These are phyloP conservation scores for Dasyprocta punctata DNA, from an alignment of 2,113 vertebrate species.

Conservation along the genomic window DNA sequence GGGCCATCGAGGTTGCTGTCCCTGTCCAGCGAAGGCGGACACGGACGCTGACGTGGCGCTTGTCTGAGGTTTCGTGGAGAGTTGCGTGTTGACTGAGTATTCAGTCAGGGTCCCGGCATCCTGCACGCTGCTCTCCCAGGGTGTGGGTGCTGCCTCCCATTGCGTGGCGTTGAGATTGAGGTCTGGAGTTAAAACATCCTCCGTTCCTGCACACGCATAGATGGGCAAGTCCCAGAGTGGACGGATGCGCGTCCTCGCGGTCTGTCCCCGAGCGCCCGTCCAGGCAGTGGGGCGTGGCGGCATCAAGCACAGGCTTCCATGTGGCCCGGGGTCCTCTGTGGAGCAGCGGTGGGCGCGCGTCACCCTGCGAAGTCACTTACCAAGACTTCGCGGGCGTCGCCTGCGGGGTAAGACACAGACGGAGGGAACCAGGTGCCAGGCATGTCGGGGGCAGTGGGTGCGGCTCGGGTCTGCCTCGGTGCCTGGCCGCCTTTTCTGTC, in stretches of 20 bases:
- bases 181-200: not conserved
- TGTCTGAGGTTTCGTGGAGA: not conserved
- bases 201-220: not conserved
- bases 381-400: not conserved
- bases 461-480: too few relatives aligned
- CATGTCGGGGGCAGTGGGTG: too few relatives aligned
- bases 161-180: not conserved
- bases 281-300: not conserved
- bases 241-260: rapidly evolving
- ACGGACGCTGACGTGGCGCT: not conserved
- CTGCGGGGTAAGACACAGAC: not conserved
- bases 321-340: not conserved
- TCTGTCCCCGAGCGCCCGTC: not conserved
- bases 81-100: not conserved
- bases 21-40: not conserved
- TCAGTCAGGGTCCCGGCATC: too few relatives aligned
- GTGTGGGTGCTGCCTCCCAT: not conserved
- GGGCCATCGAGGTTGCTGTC: not conserved
- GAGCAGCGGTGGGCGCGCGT: not conserved
- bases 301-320: not conserved
- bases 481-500: not conserved
- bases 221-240: not conserved
- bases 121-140: not conserved
- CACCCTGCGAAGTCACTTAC: not conserved
- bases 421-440: not conserved